Conservation (phyloP, 92 coral and sea anemone species). For the Phenganax marumi region DNA sequence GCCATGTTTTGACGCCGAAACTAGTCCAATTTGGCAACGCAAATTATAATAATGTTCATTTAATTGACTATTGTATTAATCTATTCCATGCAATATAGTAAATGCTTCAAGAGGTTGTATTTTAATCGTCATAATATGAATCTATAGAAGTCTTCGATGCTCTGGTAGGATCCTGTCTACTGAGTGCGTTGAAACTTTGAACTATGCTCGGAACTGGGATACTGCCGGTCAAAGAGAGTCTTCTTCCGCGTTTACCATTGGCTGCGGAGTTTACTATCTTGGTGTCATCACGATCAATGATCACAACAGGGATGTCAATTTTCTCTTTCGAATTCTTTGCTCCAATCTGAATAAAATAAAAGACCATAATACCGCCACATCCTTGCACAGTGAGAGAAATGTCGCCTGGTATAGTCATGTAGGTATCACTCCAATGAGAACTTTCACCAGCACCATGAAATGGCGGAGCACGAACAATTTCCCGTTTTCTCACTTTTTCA, state of each 20-base stretch:
- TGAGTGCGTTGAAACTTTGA: constrained; percentile 26
- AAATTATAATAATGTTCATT: not conserved
- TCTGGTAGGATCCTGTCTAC: constrained; percentile 29
- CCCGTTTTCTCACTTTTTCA: constrained; percentile 7
- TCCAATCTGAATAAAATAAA: constrained; percentile 29
- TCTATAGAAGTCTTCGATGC: constrained; percentile 31
- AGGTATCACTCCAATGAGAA: constrained; percentile 34
- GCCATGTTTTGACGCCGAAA: no score
- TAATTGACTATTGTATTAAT: no score
- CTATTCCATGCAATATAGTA: not conserved
- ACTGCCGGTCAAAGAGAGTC: constrained; percentile 12
- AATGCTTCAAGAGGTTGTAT: constrained; percentile 1
- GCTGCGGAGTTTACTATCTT: not conserved
- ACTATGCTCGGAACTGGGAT: constrained; percentile 3
- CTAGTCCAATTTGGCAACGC: not conserved
- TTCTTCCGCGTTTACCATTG: not conserved
- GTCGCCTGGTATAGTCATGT: constrained; percentile 25
- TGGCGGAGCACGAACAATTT: constrained; percentile 18
- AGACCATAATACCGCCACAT: constrained; percentile 20
- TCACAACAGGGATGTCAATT: constrained; percentile 34
- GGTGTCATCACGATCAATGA: constrained; percentile 30
- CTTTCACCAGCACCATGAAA: constrained; percentile 19
- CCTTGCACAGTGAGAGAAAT: constrained; percentile 29
- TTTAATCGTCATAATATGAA: constrained; percentile 21
- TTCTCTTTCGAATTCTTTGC: constrained; percentile 37